Evolutionary conservation across 2,797 vertebrate genomes (phyloP).

Genomic region (Protonibea diacanthus): DNA sequence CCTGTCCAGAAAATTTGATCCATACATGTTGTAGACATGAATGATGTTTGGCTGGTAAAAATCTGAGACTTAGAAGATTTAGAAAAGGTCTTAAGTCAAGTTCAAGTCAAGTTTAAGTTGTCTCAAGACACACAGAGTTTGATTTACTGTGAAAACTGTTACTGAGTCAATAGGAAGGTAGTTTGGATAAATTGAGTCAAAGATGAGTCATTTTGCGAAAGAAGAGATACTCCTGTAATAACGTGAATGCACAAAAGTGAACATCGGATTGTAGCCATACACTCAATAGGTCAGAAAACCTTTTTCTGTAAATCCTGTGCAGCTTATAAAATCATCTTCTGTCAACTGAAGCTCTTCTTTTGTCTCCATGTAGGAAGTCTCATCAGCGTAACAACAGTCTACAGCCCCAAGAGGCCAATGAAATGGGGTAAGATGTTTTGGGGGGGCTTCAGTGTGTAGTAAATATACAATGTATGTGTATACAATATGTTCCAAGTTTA

Average conservation of each 20-base stretch:
- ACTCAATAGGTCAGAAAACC: too few relatives aligned
- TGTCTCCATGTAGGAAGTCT: constrained; percentile 63
- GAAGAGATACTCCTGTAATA: neutral
- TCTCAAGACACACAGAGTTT: neutral
- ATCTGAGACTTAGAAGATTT: neutral
- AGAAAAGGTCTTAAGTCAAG: neutral
- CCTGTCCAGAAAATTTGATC: neutral
- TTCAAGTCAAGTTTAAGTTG: neutral
- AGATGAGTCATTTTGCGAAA: neutral
- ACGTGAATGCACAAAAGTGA: neutral
- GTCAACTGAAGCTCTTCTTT: constrained; percentile 1
- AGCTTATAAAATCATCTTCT: neutral
- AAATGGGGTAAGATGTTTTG: constrained; percentile 75
- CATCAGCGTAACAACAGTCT: constrained; percentile 60
- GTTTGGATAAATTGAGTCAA: neutral
- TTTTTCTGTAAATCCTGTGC: neutral
- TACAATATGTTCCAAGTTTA: neutral
- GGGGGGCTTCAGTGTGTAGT: neutral
- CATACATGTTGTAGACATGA: neutral
- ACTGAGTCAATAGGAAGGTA: too few relatives aligned
- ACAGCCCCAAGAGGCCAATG: constrained; percentile 56
- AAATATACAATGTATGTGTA: too few relatives aligned
- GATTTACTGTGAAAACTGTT: too few relatives aligned
- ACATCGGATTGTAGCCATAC: neutral
- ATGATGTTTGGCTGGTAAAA: neutral